A percentile compares a stretch with the other conserved stretches of the same genome.
phyloP scores from a whole-genome alignment of 1,140 invertebrate genomes.

The Steinernema khuongi region DNA sequence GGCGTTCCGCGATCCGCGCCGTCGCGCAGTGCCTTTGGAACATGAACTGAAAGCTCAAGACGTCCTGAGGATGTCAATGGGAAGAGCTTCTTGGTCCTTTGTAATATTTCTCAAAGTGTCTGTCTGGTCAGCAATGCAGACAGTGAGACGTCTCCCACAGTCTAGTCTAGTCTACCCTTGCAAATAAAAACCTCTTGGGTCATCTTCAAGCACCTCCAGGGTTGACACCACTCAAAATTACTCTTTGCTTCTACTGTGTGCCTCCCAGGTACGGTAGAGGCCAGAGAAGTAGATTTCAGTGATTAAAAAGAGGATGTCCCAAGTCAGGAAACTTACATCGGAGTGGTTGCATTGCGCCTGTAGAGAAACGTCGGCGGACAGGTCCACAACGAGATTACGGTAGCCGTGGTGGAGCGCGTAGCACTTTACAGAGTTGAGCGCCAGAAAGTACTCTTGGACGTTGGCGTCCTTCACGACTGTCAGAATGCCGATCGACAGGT shows the following conservation, averaged over 20 bases:
- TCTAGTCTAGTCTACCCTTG: no score
- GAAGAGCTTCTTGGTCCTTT: no score
- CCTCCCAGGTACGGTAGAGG: no score
- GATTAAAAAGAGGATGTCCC: not conserved
- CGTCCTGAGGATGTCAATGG: no score
- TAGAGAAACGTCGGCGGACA: not conserved
- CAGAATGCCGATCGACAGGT: slow-evolving; percentile 23
- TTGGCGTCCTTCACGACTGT: slow-evolving; percentile 17
- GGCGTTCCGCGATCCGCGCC: not conserved
- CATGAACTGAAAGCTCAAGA: slow-evolving; percentile 36
- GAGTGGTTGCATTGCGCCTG: slow-evolving; percentile 18
- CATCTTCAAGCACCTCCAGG: no score
- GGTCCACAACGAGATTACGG: slow-evolving; percentile 20
- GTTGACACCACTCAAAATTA: no score
- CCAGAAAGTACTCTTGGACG: slow-evolving; percentile 24
- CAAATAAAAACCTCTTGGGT: no score
- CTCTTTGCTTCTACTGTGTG: no score
- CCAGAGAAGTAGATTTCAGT: not conserved
- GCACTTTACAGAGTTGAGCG: slow-evolving; percentile 25
- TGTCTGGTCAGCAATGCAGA: no score
- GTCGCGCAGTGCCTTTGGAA: slow-evolving; percentile 35
- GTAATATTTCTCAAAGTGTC: no score
- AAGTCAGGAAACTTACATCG: slow-evolving; percentile 26
- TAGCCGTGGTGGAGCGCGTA: slow-evolving; percentile 21
- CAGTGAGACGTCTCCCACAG: no score